A percentile compares a stretch with the other conserved stretches of the same genome.
phyloP scores from a whole-genome alignment of 2,797 vertebrate species.

The Scleropages formosus region DNA sequence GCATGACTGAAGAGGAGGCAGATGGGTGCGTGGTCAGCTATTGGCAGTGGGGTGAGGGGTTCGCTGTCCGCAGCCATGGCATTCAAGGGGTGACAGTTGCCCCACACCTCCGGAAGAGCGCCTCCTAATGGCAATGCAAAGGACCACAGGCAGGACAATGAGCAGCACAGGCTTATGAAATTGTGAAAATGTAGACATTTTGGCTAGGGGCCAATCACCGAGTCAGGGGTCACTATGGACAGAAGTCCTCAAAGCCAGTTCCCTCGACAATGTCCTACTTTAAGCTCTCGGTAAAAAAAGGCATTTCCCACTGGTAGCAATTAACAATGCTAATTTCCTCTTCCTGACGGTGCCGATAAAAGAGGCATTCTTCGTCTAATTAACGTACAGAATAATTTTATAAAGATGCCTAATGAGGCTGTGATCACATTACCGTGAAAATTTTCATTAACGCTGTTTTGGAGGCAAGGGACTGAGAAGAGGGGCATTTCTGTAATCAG shows the following conservation, averaged over 20 bases:
- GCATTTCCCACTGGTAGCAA: slow-evolving; percentile 65
- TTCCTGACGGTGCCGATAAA: slow-evolving; percentile 71
- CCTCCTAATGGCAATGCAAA: not conserved
- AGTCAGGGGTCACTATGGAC: not conserved
- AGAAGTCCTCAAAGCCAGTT: not conserved
- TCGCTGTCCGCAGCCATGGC: not conserved
- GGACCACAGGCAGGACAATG: not conserved
- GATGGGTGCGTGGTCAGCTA: no score
- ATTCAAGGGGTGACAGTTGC: no score
- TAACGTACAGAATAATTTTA: slow-evolving; percentile 87
- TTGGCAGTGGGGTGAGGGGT: no score
- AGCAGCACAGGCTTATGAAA: no score
- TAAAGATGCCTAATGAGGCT: slow-evolving; percentile 89
- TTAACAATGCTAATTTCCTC: slow-evolving; percentile 76
- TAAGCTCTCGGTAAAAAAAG: slow-evolving; percentile 48
- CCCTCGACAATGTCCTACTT: slow-evolving; percentile 34
- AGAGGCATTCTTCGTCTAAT: slow-evolving; percentile 88
- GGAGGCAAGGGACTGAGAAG: slow-evolving; percentile 52
- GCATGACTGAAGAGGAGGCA: no score
- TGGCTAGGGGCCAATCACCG: not conserved
- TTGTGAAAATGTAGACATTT: no score
- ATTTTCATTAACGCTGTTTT: slow-evolving; percentile 71
- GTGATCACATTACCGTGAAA: slow-evolving; percentile 87
- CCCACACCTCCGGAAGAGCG: not conserved
- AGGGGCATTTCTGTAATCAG: slow-evolving; percentile 80